Evolutionary conservation across 2,113 vertebrate genomes (phyloP), one percentile per base, ranked within the genome.

Genomic region (Nycticryphes semicollaris): DNA sequence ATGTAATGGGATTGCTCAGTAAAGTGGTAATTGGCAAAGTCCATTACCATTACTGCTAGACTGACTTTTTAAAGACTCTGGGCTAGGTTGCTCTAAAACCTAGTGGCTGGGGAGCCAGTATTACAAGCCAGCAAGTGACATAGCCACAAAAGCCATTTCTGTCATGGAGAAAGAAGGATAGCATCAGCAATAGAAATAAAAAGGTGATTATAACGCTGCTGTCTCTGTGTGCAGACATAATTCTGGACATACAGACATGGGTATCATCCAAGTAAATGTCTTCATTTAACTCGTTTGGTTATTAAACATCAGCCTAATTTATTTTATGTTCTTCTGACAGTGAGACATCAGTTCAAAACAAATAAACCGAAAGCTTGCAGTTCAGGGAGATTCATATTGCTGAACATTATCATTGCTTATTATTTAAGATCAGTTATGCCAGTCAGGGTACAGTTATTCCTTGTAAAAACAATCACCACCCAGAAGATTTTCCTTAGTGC

Each of bases 401-500:
- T 68, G 19, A 27, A 60, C 2, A 6, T 37, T 74, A 41, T 35
- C 54, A 80, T 23, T n/a, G 7, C 57, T 75, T 74, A 51, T 87
- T 93, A 57, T 68, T 66, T 60, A 56, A 23, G 24, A 45, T 59
- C 23, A 33, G 23, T 54, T 64, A 70, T 43, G 78, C 66, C 24
- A 67, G 37, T 59, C 27, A 60, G 60, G 22, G 9, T 66, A 53
- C 35, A 62, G 30, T 53, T 83, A 10, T 78, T 73, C 21, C 35
- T 63, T 0, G 0, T n/a, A 72, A 54, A 81, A 54, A 48, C 0
- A 0, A 56, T 30, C 33, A 47, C 25, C n/a, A 37, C 10, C 13
- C 23, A 12, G 7, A 37, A 41, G 13, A 23, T 62, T 69, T 87
- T 50, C 25, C 56, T 63, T 64, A 75, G 27, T 54, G 33, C 23